Conservation (phyloP, 2,113 vertebrate genomes). For the Trinectes maculatus region DNA sequence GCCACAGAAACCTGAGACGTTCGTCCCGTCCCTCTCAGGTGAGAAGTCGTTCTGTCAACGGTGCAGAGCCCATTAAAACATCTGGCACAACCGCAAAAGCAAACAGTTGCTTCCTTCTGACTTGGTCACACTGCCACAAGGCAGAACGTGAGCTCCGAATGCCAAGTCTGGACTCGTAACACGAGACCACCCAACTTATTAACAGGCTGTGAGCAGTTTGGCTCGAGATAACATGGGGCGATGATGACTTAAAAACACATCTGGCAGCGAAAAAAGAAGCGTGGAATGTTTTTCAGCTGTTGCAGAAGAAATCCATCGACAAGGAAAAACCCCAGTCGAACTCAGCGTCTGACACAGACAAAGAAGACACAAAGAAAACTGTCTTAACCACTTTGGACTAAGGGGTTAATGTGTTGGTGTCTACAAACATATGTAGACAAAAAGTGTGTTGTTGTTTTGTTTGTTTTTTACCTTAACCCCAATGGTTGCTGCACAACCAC, state of each 20-base stretch:
- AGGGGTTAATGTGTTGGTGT: too few relatives aligned
- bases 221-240: slow-evolving; percentile 23
- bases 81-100: slow-evolving; percentile 64
- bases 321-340: slow-evolving; percentile 19
- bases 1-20: slow-evolving; percentile 42
- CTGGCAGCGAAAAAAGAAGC: slow-evolving; percentile 25
- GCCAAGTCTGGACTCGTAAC: slow-evolving; percentile 29
- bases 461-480: slow-evolving; percentile 5
- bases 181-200: slow-evolving; percentile 38
- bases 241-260: slow-evolving; percentile 48
- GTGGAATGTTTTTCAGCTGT: slow-evolving; percentile 18
- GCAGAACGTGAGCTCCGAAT: slow-evolving; percentile 32
- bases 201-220: slow-evolving; percentile 32
- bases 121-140: slow-evolving; percentile 42
- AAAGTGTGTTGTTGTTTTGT: too few relatives aligned
- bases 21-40: slow-evolving; percentile 52
- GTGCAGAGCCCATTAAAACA: slow-evolving; percentile 44
- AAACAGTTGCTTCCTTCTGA: slow-evolving; percentile 49
- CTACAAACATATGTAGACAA: slow-evolving; percentile 19
- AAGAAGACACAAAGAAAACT: slow-evolving; percentile 9
- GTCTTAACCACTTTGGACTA: slow-evolving; percentile 24
- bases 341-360: not conserved
- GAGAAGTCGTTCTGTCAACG: slow-evolving; percentile 54
- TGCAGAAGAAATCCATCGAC: slow-evolving; percentile 11
- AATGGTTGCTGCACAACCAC: not conserved